Base-by-base conservation (phyloP, 2,888 invertebrate genomes). In the Amphipyra tragopoginis region DNA sequence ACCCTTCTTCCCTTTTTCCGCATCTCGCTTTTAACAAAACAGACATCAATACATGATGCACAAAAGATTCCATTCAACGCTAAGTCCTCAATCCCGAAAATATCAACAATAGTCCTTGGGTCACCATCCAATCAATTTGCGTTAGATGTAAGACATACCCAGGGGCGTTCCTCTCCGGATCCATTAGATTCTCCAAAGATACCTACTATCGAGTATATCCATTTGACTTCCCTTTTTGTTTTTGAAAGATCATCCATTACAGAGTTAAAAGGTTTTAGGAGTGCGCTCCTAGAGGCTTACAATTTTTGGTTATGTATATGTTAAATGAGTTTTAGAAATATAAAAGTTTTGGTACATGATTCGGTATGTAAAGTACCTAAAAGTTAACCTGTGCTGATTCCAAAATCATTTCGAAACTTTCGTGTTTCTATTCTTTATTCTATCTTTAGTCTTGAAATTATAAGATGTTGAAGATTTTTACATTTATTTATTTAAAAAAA, bases 161-260 rank as follows among this genome's bases (percentile, higher is more conserved):
- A 53, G 82, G 84, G 88, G 74, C 77, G 68, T 71, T 77, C 75
- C 75, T 80, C 75, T 80, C 81, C 79, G 83, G 82, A 89, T 89
- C 89, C 89, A 90, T 91, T 90, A 89, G 85, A 80, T 81, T 80
- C 83, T 86, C 74, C 82, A 75, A 78, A 72, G 82, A 82, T 82
- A 82, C 80, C 81, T 81, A 76, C 77, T 85, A 84, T 85, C 82
- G 79, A 83, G 78, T 82, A 83, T 85, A 86, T 84, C 81, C 81
- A 80, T 88, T 86, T 82, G 83, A 84, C 80, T 86, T 82, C 79
- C 80, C 79, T 84, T 80, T 86, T 88, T 85, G 83, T 88, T 86
- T 88, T 86, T 83, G 81, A 84, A 82, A 86, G 87, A 89, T 90
- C 86, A 89, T 91, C 88, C 88, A 87, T 88, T 90, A 88, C 80